These are phyloP conservation scores for Volucella bombylans DNA, from an alignment of 2,888 invertebrate genomes.

Conservation along the genomic window DNA sequence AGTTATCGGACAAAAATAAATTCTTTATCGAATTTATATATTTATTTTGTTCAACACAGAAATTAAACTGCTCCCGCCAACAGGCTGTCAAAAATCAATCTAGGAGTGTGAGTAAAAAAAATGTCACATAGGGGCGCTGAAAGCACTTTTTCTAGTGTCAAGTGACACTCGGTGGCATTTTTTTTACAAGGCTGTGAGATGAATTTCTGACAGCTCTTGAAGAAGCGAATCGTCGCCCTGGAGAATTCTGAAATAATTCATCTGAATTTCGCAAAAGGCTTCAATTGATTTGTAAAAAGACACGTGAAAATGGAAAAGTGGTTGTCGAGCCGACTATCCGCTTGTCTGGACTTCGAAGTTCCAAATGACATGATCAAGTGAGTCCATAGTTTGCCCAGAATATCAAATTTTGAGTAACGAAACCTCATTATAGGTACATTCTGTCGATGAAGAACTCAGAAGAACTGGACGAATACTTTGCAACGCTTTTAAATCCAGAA, in stretches of 20 bases:
- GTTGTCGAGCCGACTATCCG: constrained; percentile 86
- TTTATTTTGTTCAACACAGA: too few species aligned
- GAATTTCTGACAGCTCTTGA: too few species aligned
- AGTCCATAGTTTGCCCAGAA: constrained; percentile 75
- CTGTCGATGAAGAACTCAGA: constrained; percentile 87
- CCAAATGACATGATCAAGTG: constrained; percentile 88
- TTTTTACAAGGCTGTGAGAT: too few species aligned
- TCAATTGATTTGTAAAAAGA: not conserved
- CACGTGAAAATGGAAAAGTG: constrained; percentile 85
- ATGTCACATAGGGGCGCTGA: too few species aligned
- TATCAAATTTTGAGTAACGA: not conserved
- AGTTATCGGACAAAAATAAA: too few species aligned
- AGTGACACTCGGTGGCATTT: too few species aligned
- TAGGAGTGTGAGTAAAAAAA: too few species aligned
- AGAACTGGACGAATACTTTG: constrained; percentile 91
- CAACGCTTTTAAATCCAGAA: constrained; percentile 87
- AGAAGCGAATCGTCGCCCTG: too few species aligned
- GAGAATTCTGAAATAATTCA: not conserved
- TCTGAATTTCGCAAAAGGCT: not conserved
- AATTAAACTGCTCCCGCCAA: too few species aligned
- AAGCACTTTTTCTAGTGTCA: too few species aligned
- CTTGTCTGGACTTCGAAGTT: constrained; percentile 87
- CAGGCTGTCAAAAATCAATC: too few species aligned
- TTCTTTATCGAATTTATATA: too few species aligned
- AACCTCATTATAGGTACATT: constrained; percentile 85